These are phyloP conservation scores for Stictonetta naevosa DNA, from an alignment of 2,113 vertebrate genomes.

Conservation along the genomic window DNA sequence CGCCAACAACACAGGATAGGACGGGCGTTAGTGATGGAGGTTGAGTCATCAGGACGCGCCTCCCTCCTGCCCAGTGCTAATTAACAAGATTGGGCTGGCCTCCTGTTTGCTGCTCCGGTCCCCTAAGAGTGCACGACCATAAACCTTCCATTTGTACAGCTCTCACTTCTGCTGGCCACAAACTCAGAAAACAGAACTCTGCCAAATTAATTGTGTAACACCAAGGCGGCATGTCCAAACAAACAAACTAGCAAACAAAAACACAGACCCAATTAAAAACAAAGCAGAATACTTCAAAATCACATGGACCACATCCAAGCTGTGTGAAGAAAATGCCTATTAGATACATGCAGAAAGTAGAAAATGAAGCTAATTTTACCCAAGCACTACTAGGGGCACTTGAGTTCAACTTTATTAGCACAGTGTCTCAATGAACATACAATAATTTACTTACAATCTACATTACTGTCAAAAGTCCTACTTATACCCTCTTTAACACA, in stretches of 20 bases:
- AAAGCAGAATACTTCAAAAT: neutral
- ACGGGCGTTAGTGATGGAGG: neutral
- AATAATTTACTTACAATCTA: neutral
- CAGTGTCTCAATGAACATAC: neutral
- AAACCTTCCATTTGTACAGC: neutral
- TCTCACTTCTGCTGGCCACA: neutral
- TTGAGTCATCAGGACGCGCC: neutral
- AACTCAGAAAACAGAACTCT: neutral
- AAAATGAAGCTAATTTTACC: neutral
- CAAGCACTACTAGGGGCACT: neutral
- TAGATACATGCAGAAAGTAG: neutral
- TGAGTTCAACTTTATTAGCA: neutral
- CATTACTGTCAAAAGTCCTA: neutral
- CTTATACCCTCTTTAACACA: neutral
- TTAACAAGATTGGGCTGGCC: neutral
- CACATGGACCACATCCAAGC: neutral
- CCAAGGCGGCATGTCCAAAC: neutral
- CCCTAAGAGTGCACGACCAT: neutral
- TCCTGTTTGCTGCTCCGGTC: fast-evolving
- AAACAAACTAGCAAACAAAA: neutral
- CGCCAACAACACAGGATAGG: neutral
- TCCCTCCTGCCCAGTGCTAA: neutral
- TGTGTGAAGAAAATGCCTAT: neutral
- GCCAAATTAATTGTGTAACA: neutral
- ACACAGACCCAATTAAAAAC: neutral